Conservation (phyloP, 2,888 invertebrate genomes). For the Caenorhabditis sp. region DNA sequence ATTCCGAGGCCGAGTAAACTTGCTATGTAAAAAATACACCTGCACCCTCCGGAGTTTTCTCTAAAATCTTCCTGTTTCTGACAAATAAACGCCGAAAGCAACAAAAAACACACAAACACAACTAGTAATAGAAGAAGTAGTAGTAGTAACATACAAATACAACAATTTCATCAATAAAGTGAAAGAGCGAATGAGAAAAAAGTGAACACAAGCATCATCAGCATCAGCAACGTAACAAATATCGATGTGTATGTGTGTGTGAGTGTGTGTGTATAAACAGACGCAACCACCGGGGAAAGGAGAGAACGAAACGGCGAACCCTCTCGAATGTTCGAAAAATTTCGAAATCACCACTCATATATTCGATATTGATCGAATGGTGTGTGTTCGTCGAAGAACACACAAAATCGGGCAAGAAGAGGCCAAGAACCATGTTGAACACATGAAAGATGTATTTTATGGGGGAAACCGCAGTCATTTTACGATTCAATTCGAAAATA, state of each 20-base stretch:
- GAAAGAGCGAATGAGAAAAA: neutral
- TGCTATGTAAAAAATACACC: too few species aligned
- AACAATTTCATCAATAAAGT: neutral
- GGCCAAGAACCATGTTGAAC: too few species aligned
- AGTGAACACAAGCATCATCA: neutral
- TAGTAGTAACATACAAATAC: neutral
- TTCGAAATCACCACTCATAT: slow-evolving; percentile 13
- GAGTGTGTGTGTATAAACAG: neutral
- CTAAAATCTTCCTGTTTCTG: too few species aligned
- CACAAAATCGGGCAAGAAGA: too few species aligned
- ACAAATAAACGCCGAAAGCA: too few species aligned
- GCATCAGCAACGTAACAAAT: neutral
- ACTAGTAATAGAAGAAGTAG: neutral
- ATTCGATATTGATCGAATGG: neutral
- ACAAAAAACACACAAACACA: neutral
- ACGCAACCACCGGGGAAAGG: neutral
- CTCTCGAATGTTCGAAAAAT: slow-evolving; percentile 18
- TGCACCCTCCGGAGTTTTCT: too few species aligned
- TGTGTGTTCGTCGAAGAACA: neutral
- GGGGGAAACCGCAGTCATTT: too few species aligned
- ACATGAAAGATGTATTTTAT: too few species aligned
- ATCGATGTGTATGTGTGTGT: neutral
- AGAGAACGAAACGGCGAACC: neutral
- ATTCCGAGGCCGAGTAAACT: too few species aligned
- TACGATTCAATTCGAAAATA: too few species aligned